Percentiles rank a stretch among this genome's conserved stretches.
Conservation (phyloP, 2,888 invertebrate genomes). For the Folsomia manolachei region DNA sequence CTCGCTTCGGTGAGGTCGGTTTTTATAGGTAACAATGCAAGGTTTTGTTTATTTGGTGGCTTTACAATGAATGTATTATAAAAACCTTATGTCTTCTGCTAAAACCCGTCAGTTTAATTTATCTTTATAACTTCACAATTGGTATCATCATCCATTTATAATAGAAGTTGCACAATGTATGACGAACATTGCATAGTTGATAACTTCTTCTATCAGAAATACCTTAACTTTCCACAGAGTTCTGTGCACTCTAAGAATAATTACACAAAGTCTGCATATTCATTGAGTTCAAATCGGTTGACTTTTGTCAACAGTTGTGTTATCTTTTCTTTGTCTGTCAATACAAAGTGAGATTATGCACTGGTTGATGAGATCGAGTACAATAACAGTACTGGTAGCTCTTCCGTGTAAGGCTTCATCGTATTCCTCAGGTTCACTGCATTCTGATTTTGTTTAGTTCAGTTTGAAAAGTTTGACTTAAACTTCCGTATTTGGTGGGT, state of each 20-base stretch:
- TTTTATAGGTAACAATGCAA: background rate
- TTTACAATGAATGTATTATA: background rate
- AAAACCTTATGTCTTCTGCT: background rate
- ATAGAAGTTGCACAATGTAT: background rate
- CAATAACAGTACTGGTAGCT: background rate
- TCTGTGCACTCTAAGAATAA: background rate
- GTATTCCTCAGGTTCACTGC: background rate
- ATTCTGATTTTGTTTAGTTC: too few relatives aligned
- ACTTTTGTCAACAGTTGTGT: constrained; percentile 9
- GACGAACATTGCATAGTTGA: background rate
- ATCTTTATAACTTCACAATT: background rate
- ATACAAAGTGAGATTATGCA: background rate
- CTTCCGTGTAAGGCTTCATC: background rate
- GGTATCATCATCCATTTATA: background rate
- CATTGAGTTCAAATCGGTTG: constrained; percentile 8
- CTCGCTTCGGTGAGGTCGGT: constrained; percentile 14
- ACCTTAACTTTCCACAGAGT: background rate
- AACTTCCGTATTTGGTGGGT: background rate
- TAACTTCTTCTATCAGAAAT: background rate
- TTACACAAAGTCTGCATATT: too few relatives aligned
- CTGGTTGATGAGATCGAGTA: background rate
- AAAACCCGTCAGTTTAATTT: background rate
- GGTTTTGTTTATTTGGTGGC: background rate
- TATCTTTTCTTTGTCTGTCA: too few relatives aligned
- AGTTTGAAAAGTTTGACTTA: background rate